A percentile compares a stretch with the other conserved stretches of the same genome.
These are phyloP conservation scores for Synergus laeviventris DNA, from an alignment of 2,888 invertebrate genomes.

Conservation along the genomic window DNA sequence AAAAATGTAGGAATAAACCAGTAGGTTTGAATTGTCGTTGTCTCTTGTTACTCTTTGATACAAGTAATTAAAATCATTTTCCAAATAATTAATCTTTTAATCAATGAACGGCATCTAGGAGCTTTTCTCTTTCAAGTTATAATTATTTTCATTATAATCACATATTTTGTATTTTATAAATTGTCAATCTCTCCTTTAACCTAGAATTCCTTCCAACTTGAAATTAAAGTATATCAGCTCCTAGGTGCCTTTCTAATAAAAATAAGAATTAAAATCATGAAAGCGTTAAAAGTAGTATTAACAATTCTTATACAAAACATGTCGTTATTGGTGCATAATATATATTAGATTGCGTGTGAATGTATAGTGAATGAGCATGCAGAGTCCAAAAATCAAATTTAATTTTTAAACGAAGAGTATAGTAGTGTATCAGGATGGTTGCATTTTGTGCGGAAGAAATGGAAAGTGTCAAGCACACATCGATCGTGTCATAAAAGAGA, in stretches of 20 bases:
- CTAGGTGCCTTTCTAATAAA: background rate
- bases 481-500: constrained; percentile 42
- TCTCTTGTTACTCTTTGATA: background rate
- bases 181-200: background rate
- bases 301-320: background rate
- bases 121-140: background rate
- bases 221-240: background rate
- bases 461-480: constrained; percentile 43
- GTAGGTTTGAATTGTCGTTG: background rate
- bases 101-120: background rate
- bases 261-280: constrained; percentile 2
- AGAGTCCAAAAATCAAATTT: constrained; percentile 10
- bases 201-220: background rate
- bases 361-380: constrained; percentile 47
- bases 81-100: background rate
- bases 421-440: constrained; percentile 20
- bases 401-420: constrained; percentile 13
- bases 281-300: constrained; percentile 47
- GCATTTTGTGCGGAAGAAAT: constrained; percentile 46
- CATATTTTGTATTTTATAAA: background rate
- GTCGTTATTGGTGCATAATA: constrained; percentile 13
- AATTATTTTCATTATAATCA: background rate
- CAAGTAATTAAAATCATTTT: background rate
- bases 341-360: background rate
- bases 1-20: background rate